Conservation (phyloP, 2,888 invertebrate species). For the Standfussiana lucernea region DNA sequence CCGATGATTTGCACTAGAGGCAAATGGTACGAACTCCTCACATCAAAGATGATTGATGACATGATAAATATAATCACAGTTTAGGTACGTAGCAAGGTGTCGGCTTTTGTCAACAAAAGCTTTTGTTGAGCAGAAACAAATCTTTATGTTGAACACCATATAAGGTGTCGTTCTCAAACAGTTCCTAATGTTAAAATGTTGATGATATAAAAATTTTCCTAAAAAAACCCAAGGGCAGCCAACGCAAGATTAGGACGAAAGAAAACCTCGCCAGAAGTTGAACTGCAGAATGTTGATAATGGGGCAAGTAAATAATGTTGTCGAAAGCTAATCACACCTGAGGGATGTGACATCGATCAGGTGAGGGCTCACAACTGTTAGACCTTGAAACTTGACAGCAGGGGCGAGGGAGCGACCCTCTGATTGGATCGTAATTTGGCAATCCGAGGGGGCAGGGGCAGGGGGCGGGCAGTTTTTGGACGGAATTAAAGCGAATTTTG, state of each 20-base stretch:
- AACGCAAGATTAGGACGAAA: neutral
- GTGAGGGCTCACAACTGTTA: slow-evolving; percentile 61
- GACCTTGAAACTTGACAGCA: slow-evolving; percentile 59
- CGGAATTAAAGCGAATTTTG: neutral
- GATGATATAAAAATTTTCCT: neutral
- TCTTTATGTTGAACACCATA: neutral
- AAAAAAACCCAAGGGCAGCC: too few relatives aligned
- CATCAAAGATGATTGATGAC: neutral
- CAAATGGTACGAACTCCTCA: neutral
- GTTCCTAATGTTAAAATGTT: neutral
- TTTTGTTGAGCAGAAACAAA: neutral
- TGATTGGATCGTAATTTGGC: slow-evolving; percentile 52
- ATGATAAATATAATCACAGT: neutral
- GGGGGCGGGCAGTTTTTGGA: neutral
- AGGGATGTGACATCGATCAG: slow-evolving; percentile 51
- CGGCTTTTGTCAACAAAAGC: too few relatives aligned
- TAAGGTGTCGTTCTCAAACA: neutral
- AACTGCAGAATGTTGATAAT: neutral
- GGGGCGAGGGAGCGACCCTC: slow-evolving; percentile 47
- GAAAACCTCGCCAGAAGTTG: neutral
- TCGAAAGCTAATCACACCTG: slow-evolving; percentile 24
- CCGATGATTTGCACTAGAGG: neutral
- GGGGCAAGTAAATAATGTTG: slow-evolving; percentile 14
- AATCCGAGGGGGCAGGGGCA: slow-evolving; percentile 60
- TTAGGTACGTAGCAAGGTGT: neutral